A percentile compares a stretch with the other conserved stretches of the same genome.
These are phyloP conservation scores for Phalloptychus januarius DNA, from an alignment of 2,797 vertebrate genomes.

Conservation along the genomic window DNA sequence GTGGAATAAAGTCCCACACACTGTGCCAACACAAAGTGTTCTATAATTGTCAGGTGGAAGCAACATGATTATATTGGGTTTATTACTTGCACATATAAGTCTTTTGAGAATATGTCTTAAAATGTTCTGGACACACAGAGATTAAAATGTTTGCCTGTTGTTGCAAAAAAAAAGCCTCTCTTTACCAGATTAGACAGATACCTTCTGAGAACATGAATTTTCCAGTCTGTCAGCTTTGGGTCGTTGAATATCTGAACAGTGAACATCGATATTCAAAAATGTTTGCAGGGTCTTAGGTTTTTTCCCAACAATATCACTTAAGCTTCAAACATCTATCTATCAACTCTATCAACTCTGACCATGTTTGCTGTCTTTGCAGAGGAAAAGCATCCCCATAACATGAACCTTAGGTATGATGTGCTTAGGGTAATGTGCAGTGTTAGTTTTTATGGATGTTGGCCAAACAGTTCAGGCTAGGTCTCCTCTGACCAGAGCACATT, in stretches of 20 bases:
- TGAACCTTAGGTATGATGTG: neutral
- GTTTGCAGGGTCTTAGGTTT: neutral
- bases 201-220: neutral
- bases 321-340: neutral
- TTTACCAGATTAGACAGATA: neutral
- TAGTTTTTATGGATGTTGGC: neutral
- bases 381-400: neutral
- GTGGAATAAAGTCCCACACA: constrained; percentile 7
- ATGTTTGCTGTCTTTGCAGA: neutral
- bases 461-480: neutral
- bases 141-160: neutral
- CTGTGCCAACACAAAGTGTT: neutral
- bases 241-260: neutral
- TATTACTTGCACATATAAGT: neutral
- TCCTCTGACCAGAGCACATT: neutral
- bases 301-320: neutral
- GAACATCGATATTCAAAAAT: neutral
- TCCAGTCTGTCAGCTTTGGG: neutral
- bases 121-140: neutral
- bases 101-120: neutral
- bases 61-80: neutral
- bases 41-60: neutral
- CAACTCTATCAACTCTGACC: neutral
- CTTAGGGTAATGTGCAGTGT: neutral
- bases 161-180: neutral